These are phyloP conservation scores for Aporophyla nigra DNA, from an alignment of 2,888 invertebrate species.

Conservation along the genomic window DNA sequence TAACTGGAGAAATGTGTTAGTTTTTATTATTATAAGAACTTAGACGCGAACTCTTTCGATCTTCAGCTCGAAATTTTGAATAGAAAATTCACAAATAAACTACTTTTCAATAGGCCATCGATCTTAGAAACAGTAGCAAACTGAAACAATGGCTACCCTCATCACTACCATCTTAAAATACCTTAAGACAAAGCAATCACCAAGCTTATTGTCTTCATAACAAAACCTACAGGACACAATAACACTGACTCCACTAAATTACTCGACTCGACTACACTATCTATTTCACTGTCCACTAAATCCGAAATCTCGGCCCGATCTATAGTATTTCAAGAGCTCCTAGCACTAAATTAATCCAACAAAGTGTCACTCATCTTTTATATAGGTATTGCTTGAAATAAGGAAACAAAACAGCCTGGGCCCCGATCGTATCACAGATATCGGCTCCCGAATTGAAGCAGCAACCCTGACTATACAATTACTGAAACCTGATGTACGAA, in stretches of 20 bases:
- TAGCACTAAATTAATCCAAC: slow-evolving; percentile 69
- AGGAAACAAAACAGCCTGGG: slow-evolving; percentile 80
- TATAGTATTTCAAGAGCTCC: slow-evolving; percentile 50
- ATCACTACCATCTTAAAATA: slow-evolving; percentile 60
- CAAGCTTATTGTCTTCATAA: slow-evolving; percentile 54
- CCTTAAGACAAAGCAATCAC: slow-evolving; percentile 50
- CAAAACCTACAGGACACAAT: slow-evolving; percentile 39
- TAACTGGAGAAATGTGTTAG: too few relatives aligned
- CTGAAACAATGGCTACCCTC: slow-evolving; percentile 56
- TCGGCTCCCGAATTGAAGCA: slow-evolving; percentile 60
- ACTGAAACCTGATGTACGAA: slow-evolving; percentile 37
- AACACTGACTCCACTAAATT: slow-evolving; percentile 42
- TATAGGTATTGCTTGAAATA: slow-evolving; percentile 73
- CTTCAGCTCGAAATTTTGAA: neutral
- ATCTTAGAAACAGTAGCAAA: slow-evolving; percentile 28
- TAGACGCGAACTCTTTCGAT: too few relatives aligned
- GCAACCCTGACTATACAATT: slow-evolving; percentile 67
- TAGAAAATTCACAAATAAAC: neutral
- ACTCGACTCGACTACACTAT: slow-evolving; percentile 34
- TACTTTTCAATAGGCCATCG: slow-evolving; percentile 19
- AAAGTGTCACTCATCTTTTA: slow-evolving; percentile 71
- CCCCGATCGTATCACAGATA: slow-evolving; percentile 79
- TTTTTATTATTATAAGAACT: too few relatives aligned
- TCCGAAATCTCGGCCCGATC: slow-evolving; percentile 46
- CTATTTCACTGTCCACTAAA: slow-evolving; percentile 28